Evolutionary conservation across 2,888 invertebrate genomes (phyloP).

Genomic region (Scrobipalpa costella): DNA sequence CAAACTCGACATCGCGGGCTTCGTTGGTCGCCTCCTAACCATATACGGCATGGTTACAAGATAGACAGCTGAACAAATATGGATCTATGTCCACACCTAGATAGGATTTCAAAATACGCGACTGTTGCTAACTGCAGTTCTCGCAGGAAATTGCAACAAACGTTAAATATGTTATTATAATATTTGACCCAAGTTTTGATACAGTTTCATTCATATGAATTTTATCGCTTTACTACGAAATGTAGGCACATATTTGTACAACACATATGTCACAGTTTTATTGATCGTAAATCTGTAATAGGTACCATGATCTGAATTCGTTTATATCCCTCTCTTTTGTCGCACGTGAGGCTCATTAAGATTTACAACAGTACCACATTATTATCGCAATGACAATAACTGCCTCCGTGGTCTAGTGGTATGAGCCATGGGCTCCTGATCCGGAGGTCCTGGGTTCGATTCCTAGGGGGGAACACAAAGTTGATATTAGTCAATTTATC

Average conservation of each 20-base stretch:
- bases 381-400: no score
- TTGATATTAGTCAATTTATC: no score
- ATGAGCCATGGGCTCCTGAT: no score
- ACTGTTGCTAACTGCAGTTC: not conserved
- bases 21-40: conserved; percentile 6
- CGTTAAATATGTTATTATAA: no score
- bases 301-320: conserved; percentile 18
- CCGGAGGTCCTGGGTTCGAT: no score
- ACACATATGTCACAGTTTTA: not conserved
- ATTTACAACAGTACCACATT: no score
- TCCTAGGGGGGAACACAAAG: no score
- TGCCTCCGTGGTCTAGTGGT: no score
- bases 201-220: not conserved
- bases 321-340: not conserved
- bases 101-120: conserved; percentile 7
- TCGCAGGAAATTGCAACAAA: no score
- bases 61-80: conserved; percentile 23
- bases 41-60: conserved; percentile 23
- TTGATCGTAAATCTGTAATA: conserved; percentile 14
- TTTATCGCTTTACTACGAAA: no score
- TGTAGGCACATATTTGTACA: not conserved
- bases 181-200: no score
- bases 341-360: not conserved
- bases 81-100: conserved; percentile 14
- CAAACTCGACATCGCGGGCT: conserved; percentile 7